A percentile compares a stretch with the other conserved stretches of the same genome.
These are phyloP conservation scores for Actinia tenebrosa DNA, from an alignment of 64 coral and sea anemone species.

Conservation along the genomic window DNA sequence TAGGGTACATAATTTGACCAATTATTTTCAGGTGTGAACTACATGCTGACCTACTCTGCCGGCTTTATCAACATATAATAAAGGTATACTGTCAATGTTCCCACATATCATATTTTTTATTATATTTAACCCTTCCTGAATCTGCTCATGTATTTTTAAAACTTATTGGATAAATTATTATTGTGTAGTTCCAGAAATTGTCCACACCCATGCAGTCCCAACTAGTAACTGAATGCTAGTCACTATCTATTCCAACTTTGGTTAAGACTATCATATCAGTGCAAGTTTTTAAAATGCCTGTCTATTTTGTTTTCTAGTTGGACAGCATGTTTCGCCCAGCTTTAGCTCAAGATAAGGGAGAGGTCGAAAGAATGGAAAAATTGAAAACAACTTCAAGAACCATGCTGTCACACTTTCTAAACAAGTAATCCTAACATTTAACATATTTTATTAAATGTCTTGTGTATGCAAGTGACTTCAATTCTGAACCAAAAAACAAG, in stretches of 20 bases:
- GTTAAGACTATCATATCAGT: background rate
- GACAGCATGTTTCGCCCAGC: constrained; percentile 59
- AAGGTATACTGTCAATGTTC: background rate
- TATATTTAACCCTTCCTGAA: no score
- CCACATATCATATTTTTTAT: no score
- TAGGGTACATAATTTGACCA: background rate
- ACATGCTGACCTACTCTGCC: constrained; percentile 45
- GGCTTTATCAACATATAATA: constrained; percentile 51
- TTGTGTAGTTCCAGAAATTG: no score
- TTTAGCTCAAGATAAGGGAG: constrained; percentile 34
- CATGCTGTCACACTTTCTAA: constrained; percentile 41
- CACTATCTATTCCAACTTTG: background rate
- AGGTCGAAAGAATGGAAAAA: constrained; percentile 51
- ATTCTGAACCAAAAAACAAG: no score
- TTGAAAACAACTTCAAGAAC: constrained; percentile 50
- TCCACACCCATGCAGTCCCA: no score
- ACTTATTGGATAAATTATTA: no score
- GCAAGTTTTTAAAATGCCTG: background rate
- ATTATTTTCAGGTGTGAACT: constrained; percentile 44
- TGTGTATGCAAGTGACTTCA: no score
- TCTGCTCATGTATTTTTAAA: no score
- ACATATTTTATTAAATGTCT: no score
- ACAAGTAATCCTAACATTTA: constrained; percentile 30
- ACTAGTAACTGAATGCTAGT: no score
- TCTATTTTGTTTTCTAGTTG: constrained; percentile 15